phyloP scores from a whole-genome alignment of 2,888 invertebrate species.

The Euzetes globulus region DNA sequence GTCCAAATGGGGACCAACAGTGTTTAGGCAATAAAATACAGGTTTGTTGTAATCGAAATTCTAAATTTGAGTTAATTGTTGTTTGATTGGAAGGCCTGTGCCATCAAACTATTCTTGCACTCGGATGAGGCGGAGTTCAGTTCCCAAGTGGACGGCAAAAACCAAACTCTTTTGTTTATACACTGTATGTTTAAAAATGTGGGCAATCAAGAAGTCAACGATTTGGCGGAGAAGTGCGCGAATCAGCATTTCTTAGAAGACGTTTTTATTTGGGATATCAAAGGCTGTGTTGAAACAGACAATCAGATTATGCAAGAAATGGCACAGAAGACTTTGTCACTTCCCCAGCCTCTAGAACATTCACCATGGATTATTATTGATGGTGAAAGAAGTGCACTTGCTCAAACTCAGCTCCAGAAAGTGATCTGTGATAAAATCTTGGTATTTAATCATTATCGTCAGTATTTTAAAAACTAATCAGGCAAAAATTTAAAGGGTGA shows the following conservation, averaged over 20 bases:
- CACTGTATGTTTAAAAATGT: conserved; percentile 31
- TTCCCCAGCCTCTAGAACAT: neutral
- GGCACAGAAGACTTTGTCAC: neutral
- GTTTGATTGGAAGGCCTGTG: conserved; percentile 26
- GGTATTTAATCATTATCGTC: too few species aligned
- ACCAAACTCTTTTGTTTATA: conserved; percentile 33
- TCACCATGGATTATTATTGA: conserved; percentile 24
- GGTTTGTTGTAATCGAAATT: neutral
- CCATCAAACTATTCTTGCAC: conserved; percentile 10
- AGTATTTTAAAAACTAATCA: too few species aligned
- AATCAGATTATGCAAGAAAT: conserved; percentile 16
- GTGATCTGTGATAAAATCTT: conserved; percentile 9
- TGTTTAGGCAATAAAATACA: conserved; percentile 33
- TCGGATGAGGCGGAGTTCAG: neutral
- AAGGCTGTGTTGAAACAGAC: neutral
- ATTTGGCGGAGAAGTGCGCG: conserved; percentile 14
- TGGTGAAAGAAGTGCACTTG: conserved; percentile 2
- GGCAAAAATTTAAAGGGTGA: conserved; percentile 15
- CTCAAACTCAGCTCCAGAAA: conserved; percentile 7
- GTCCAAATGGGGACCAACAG: neutral
- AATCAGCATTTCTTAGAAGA: neutral
- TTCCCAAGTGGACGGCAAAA: conserved; percentile 30
- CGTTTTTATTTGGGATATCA: too few species aligned
- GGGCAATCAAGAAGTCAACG: neutral
- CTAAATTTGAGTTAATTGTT: too few species aligned